A percentile compares a stretch with the other conserved stretches of the same genome.
Conservation (phyloP, 2,113 vertebrate genomes). For the Elephantulus edwardii region DNA sequence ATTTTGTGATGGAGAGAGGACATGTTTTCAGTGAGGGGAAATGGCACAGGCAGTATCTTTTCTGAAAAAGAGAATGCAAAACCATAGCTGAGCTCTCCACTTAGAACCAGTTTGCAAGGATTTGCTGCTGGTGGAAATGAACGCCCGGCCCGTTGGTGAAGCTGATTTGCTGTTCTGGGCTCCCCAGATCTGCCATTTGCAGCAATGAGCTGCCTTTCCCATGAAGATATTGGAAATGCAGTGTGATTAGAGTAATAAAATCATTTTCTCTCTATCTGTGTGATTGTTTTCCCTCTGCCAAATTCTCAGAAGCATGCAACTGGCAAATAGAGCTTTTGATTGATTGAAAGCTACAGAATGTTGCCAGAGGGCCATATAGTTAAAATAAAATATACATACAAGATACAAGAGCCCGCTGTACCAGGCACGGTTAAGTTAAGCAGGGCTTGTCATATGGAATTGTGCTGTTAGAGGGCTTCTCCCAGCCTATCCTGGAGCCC, state of each 20-base stretch:
- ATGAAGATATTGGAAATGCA: slow-evolving; percentile 65
- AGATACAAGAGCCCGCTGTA: neutral
- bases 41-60: slow-evolving; percentile 60
- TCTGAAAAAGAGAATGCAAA: slow-evolving; percentile 78
- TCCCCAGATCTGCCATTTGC: neutral
- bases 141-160: slow-evolving; percentile 69
- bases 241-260: slow-evolving; percentile 66
- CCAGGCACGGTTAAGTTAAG: slow-evolving; percentile 31
- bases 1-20: neutral
- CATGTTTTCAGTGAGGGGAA: slow-evolving; percentile 57
- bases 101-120: slow-evolving; percentile 82
- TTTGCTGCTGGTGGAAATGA: slow-evolving; percentile 75
- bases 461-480: neutral
- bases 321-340: slow-evolving; percentile 37
- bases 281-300: slow-evolving; percentile 71
- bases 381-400: slow-evolving; percentile 67
- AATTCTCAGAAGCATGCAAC: slow-evolving; percentile 38
- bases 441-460: slow-evolving; percentile 57
- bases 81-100: slow-evolving; percentile 77
- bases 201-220: neutral
- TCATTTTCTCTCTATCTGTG: slow-evolving; percentile 71
- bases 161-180: neutral
- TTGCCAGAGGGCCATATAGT: slow-evolving; percentile 38
- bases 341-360: slow-evolving; percentile 55
- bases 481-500: neutral